Evolutionary conservation across 1,140 invertebrate species (phyloP).

Genomic region (Aplysia californica): DNA sequence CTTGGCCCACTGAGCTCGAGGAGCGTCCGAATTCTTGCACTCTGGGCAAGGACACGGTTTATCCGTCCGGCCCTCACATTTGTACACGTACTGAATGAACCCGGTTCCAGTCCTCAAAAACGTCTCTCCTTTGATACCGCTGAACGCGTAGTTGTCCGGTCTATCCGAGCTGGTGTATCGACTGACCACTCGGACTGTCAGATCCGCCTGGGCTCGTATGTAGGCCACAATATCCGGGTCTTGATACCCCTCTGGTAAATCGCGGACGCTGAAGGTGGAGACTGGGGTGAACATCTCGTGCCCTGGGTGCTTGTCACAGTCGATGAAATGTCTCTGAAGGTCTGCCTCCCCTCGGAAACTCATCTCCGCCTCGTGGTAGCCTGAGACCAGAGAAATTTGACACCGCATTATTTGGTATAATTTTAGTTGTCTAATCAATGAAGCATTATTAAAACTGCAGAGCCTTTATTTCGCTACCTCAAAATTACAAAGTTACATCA

Average conservation of each 20-base stretch:
- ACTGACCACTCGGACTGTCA: background rate
- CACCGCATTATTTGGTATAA: too few relatives aligned
- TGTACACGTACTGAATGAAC: background rate
- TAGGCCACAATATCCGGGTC: background rate
- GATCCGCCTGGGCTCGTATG: background rate
- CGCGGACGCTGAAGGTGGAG: background rate
- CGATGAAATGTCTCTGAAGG: background rate
- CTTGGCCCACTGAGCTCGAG: background rate
- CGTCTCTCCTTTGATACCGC: background rate
- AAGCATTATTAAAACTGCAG: too few relatives aligned
- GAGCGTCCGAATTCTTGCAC: background rate
- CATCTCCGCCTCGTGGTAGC: background rate
- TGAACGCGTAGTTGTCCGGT: background rate
- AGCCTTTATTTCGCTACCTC: too few relatives aligned
- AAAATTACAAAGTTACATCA: too few relatives aligned
- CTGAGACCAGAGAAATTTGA: too few relatives aligned
- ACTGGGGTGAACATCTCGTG: background rate
- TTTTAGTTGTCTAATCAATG: too few relatives aligned
- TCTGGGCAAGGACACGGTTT: background rate
- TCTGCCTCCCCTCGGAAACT: background rate
- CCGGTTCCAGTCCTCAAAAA: background rate
- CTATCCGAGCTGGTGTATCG: background rate
- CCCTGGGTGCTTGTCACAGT: background rate
- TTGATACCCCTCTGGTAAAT: background rate
- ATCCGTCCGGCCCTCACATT: background rate